Evolutionary conservation across 2,113 vertebrate genomes (phyloP).

Genomic region (Alectura lathami): DNA sequence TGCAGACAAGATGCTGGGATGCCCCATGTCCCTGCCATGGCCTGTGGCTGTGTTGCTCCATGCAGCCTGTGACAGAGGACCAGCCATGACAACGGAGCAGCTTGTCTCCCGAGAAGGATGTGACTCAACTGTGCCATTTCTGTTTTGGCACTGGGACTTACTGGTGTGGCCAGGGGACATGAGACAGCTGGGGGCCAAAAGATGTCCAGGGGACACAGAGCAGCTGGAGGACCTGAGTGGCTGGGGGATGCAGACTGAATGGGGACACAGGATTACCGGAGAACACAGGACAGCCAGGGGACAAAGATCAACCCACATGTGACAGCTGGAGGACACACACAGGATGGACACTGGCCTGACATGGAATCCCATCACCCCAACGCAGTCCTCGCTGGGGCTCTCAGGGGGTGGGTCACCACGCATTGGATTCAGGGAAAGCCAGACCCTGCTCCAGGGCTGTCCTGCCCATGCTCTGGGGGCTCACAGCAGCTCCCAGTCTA

Average conservation of each 20-base stretch:
- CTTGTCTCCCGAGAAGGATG: rapidly evolving
- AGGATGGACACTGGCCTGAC: not conserved
- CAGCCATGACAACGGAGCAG: not conserved
- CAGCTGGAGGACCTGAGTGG: rapidly evolving
- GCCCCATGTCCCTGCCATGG: rapidly evolving
- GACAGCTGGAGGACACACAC: not conserved
- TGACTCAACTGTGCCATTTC: not conserved
- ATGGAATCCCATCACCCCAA: no score
- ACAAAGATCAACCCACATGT: not conserved
- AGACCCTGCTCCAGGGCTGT: not conserved
- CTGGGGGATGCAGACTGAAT: no score
- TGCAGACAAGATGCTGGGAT: rapidly evolving
- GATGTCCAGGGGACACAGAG: no score
- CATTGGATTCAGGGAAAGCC: rapidly evolving
- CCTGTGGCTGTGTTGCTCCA: rapidly evolving
- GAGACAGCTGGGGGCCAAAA: not conserved
- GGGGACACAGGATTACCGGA: not conserved
- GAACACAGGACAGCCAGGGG: not conserved
- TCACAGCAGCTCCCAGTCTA: rapidly evolving
- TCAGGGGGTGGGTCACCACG: rapidly evolving
- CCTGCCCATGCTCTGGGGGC: not conserved
- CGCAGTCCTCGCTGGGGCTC: rapidly evolving
- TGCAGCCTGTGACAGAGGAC: rapidly evolving
- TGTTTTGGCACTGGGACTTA: rapidly evolving
- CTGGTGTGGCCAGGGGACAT: rapidly evolving